phyloP scores from a whole-genome alignment of 2,113 vertebrate species.

The Poicephalus gulielmi region DNA sequence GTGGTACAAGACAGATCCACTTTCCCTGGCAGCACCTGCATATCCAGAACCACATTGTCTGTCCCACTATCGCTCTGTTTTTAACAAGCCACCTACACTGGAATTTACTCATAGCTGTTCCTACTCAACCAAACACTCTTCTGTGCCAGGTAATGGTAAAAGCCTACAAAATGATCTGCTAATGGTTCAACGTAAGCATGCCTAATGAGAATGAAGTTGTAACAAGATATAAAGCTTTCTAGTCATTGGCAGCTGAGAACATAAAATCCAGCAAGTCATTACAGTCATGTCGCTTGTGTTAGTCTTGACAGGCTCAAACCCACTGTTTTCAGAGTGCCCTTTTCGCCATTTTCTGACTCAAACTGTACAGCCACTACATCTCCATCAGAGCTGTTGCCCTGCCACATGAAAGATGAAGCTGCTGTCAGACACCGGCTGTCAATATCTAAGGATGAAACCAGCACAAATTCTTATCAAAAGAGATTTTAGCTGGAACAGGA shows the following conservation, averaged over 20 bases:
- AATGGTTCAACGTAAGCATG: neutral
- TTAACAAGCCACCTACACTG: neutral
- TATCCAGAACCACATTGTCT: neutral
- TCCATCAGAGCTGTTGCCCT: rapidly evolving
- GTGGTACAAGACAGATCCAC: neutral
- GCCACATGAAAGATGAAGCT: neutral
- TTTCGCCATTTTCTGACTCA: neutral
- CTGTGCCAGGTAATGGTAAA: neutral
- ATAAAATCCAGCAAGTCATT: neutral
- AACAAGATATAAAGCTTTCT: neutral
- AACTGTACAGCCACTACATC: neutral
- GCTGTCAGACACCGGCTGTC: neutral
- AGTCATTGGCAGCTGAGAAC: neutral
- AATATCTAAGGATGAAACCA: neutral
- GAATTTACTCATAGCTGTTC: neutral
- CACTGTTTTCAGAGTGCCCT: neutral
- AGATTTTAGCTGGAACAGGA: neutral
- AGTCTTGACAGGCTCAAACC: neutral
- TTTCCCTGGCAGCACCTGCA: neutral
- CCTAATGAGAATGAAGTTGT: neutral
- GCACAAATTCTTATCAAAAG: neutral
- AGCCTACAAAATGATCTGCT: neutral
- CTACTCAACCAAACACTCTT: neutral
- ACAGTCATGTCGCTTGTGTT: neutral
- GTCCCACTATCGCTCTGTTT: rapidly evolving